phyloP scores from a whole-genome alignment of 2,797 vertebrate species.

The Naso thynnoides region DNA sequence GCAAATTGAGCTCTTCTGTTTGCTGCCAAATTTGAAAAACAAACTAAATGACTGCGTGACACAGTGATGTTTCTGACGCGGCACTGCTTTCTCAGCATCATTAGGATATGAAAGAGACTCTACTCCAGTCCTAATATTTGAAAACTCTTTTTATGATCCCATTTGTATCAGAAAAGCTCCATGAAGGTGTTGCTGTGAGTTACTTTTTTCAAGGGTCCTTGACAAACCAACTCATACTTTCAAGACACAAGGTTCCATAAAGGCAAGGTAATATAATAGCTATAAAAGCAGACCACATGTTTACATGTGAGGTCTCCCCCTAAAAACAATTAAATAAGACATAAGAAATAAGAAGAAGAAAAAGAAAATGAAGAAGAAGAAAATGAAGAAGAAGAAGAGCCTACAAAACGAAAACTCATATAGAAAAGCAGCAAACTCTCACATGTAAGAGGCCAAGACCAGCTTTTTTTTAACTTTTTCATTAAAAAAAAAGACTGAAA shows the following conservation, averaged over 20 bases:
- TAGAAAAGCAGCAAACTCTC: no score
- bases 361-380: no score
- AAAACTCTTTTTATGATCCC: neutral
- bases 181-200: neutral
- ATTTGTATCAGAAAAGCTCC: constrained; percentile 1
- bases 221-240: neutral
- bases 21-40: constrained; percentile 41
- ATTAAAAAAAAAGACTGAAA: no score
- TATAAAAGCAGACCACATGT: neutral
- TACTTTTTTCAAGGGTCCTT: neutral
- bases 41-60: constrained; percentile 27
- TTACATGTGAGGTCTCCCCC: no score
- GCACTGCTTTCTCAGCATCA: constrained; percentile 16
- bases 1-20: constrained; percentile 18
- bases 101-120: neutral
- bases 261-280: neutral
- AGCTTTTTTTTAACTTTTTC: no score
- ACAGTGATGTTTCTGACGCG: constrained; percentile 14
- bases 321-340: no score
- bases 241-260: neutral
- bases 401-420: no score
- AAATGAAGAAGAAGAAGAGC: no score
- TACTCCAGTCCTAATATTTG: neutral
- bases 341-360: no score
- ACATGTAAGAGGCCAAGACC: no score